A percentile compares a stretch with the other conserved stretches of the same genome.
Conservation (phyloP, 1,140 invertebrate species). For the Drosophila lacertosa region DNA sequence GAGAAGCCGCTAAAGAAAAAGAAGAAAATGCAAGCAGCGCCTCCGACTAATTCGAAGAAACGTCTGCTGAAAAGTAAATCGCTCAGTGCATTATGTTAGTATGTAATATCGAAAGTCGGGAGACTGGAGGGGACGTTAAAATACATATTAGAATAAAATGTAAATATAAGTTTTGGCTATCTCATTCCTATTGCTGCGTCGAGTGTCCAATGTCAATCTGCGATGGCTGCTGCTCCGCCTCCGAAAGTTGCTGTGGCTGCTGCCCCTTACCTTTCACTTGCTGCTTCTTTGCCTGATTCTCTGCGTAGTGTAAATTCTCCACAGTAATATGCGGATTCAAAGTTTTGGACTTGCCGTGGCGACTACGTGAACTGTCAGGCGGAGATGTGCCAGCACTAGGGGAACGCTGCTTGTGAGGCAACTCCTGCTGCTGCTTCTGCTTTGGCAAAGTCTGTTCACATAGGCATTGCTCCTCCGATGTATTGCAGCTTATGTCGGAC, state of each 20-base stretch:
- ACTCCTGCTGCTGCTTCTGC: too few relatives aligned
- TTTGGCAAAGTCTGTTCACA: too few relatives aligned
- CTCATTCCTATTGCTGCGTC: background rate
- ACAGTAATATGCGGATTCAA: background rate
- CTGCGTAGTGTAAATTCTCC: background rate
- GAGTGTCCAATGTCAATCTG: background rate
- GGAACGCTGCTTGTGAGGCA: too few relatives aligned
- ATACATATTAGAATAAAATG: slow-evolving; percentile 6
- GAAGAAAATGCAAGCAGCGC: background rate
- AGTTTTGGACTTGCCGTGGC: background rate
- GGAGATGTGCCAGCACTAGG: too few relatives aligned
- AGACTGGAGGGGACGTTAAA: background rate
- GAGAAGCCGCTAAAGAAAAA: slow-evolving; percentile 23
- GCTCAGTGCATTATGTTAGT: slow-evolving; percentile 34
- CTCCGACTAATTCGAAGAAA: slow-evolving; percentile 19
- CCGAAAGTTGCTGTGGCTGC: background rate
- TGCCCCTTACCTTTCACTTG: background rate
- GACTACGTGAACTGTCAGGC: background rate
- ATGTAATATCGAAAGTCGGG: background rate
- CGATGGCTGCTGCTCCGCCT: background rate
- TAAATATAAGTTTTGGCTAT: background rate
- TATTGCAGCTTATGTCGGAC: too few relatives aligned
- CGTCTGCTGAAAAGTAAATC: slow-evolving; percentile 31
- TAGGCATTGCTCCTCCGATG: too few relatives aligned
- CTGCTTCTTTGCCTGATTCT: background rate